Conservation (phyloP, 2,797 vertebrate species). For the Sphenopsis melanotis region DNA sequence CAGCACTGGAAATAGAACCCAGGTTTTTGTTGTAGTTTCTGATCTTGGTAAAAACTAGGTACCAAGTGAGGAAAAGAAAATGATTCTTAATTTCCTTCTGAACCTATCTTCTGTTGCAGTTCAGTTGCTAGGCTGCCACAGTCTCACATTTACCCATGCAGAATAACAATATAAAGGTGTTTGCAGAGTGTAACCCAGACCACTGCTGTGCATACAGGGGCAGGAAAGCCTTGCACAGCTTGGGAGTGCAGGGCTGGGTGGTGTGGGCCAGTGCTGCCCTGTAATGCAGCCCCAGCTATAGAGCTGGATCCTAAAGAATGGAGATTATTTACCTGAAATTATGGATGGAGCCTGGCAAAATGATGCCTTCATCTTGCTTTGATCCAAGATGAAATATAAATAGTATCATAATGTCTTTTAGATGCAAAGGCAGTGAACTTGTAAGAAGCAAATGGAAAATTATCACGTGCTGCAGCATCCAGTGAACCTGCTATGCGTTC, state of each 20-base stretch:
- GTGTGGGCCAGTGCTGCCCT: neutral
- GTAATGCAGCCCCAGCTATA: neutral
- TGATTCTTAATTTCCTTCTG: neutral
- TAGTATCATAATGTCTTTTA: neutral
- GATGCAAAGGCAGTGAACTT: neutral
- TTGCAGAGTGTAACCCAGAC: neutral
- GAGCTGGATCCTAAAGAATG: neutral
- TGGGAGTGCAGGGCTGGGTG: neutral
- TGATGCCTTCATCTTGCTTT: neutral
- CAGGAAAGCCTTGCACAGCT: neutral
- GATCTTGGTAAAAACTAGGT: neutral
- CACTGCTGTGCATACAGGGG: neutral
- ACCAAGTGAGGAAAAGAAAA: neutral
- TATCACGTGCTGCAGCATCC: neutral
- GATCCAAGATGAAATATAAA: neutral
- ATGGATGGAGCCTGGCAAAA: neutral
- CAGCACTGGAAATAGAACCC: constrained; percentile 17
- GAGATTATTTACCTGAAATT: neutral
- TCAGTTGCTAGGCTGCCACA: constrained; percentile 19
- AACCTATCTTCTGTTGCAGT: neutral
- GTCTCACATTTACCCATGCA: neutral
- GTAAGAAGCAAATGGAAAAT: neutral
- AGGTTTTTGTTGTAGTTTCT: neutral
- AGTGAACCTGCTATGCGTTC: neutral
- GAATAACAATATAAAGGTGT: neutral